phyloP scores from a whole-genome alignment of 1,140 invertebrate species.

The Drosophila athabasca region DNA sequence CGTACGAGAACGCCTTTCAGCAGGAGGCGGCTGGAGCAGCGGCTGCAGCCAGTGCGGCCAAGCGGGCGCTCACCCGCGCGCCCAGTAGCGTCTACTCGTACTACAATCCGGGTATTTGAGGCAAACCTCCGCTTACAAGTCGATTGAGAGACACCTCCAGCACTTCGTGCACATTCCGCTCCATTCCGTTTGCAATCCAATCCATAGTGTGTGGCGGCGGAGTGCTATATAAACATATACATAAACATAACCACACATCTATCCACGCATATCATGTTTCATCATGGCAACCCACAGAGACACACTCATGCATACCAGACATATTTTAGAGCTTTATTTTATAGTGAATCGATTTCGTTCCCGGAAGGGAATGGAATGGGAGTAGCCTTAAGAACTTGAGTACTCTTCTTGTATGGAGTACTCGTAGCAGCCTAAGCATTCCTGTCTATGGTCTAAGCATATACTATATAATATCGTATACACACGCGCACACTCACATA shows the following conservation, averaged over 20 bases:
- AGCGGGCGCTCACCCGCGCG: conserved; percentile 67
- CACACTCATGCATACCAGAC: conserved; percentile 57
- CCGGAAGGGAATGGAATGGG: conserved; percentile 44
- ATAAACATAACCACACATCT: conserved; percentile 16
- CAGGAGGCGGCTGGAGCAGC: conserved; percentile 67
- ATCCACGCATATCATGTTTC: conserved; percentile 41
- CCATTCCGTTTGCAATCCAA: conserved; percentile 33
- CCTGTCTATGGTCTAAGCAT: conserved; percentile 74
- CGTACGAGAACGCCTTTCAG: conserved; percentile 82
- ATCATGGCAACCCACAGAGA: conserved; percentile 49
- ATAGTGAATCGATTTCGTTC: conserved; percentile 47
- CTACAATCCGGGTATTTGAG: conserved; percentile 74
- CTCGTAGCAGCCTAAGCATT: conserved; percentile 60
- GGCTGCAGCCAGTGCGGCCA: conserved; percentile 70
- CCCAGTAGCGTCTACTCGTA: conserved; percentile 68
- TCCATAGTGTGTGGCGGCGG: conserved; percentile 34
- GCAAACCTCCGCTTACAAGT: background rate
- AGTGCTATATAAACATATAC: conserved; percentile 19
- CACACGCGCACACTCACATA: conserved; percentile 40
- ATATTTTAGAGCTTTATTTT: conserved; percentile 68
- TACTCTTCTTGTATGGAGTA: conserved; percentile 65
- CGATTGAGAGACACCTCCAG: conserved; percentile 30
- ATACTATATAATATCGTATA: conserved; percentile 50
- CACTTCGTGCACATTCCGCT: conserved; percentile 60
- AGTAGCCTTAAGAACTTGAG: conserved; percentile 29